These are phyloP conservation scores for Jacana jacana DNA, from an alignment of 2,113 vertebrate genomes.

Conservation along the genomic window DNA sequence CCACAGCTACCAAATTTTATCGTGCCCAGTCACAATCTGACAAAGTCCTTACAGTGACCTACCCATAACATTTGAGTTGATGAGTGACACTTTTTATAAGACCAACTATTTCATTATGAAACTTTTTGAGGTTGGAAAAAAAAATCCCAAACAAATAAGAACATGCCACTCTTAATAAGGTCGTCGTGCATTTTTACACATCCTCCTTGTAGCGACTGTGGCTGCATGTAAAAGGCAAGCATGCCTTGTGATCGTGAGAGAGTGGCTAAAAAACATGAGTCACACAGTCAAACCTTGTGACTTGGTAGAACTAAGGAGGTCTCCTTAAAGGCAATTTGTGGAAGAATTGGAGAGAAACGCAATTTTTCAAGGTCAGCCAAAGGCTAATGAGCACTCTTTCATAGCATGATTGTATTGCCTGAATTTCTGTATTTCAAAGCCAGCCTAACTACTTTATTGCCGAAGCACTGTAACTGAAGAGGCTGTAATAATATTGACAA, in stretches of 20 bases:
- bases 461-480: conserved; percentile 62
- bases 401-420: conserved; percentile 49
- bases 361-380: conserved; percentile 65
- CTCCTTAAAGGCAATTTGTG: conserved; percentile 64
- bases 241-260: conserved; percentile 57
- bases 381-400: conserved; percentile 68
- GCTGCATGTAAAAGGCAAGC: conserved; percentile 15
- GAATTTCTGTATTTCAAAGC: conserved; percentile 67
- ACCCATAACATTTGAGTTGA: conserved; percentile 23
- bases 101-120: conserved; percentile 37
- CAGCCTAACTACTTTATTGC: conserved; percentile 55
- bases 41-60: conserved; percentile 24
- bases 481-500: conserved; percentile 60
- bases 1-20: not conserved
- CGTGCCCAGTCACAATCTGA: not conserved
- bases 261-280: conserved; percentile 47
- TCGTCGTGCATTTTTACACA: not conserved
- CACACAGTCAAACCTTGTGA: conserved; percentile 51
- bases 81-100: conserved; percentile 19
- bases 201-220: conserved; percentile 36
- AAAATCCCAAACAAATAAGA: conserved; percentile 35
- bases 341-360: conserved; percentile 46
- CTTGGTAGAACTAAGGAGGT: conserved; percentile 51
- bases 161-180: conserved; percentile 7
- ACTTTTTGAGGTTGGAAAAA: conserved; percentile 28